Evolutionary conservation across 2,888 invertebrate genomes (phyloP).

Genomic region (Philopedon plagiatum): DNA sequence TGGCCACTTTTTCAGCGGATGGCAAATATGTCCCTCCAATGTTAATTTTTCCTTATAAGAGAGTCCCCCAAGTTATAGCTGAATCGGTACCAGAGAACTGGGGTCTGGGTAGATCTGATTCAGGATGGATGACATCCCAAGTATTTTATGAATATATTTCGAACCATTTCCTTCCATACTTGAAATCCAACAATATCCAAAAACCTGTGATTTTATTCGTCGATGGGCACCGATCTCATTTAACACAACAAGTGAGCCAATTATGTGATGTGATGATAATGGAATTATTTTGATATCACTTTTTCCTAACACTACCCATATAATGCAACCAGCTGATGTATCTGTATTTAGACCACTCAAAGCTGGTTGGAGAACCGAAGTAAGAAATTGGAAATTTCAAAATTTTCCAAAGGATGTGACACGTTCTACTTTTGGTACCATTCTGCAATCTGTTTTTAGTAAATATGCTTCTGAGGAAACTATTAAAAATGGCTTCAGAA

Average conservation of each 20-base stretch:
- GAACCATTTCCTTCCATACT: too few relatives aligned
- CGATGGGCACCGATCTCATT: too few relatives aligned
- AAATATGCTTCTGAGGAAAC: background rate
- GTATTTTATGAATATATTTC: background rate
- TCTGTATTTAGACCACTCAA: conserved; percentile 7
- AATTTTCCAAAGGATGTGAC: background rate
- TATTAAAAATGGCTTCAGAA: background rate
- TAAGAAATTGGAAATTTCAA: background rate
- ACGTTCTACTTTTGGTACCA: background rate
- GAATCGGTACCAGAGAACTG: too few relatives aligned
- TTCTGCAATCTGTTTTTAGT: background rate
- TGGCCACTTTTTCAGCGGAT: too few relatives aligned
- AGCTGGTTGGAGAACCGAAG: too few relatives aligned
- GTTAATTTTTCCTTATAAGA: background rate
- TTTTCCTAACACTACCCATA: too few relatives aligned
- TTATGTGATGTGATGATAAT: conserved; percentile 3
- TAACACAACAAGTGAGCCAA: too few relatives aligned
- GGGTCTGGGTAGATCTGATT: too few relatives aligned
- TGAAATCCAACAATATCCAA: background rate
- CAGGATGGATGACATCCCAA: too few relatives aligned
- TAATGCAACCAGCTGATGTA: background rate
- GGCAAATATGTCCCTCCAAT: background rate
- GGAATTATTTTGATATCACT: too few relatives aligned
- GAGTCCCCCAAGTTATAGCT: background rate
- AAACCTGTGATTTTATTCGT: background rate